Evolutionary conservation across 35 echinoderm and acorn worm species (phyloP), one percentile per base, ranked within the genome.

Genomic region (Ophiothrix spiculata): DNA sequence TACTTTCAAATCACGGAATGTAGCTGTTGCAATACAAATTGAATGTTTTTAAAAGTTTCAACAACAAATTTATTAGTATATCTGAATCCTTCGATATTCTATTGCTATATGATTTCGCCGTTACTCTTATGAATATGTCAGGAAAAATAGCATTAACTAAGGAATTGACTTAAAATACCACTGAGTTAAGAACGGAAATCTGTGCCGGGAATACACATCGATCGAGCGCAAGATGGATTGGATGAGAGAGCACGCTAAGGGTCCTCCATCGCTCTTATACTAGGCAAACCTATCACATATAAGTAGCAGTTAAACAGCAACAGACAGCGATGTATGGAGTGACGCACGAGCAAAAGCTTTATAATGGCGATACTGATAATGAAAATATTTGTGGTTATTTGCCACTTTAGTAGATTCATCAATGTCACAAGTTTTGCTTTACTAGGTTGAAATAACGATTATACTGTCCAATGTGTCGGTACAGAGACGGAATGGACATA

Each of bases 331-430:
- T 69, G 60, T n/a, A 69, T 28, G 60, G 60, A 69, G 17, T 15
- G 60, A 69, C 17, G 25, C 1, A 28, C 3, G 6, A 12, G 23
- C 8, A 15, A 69, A 69, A 69, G 60, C 60, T 69, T 69, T 25
- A 28, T 25, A 69, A n/a, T n/a, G n/a, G 60, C 16, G 60, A 69
- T 69, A 69, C 60, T 69, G 60, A 25, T 69, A 69, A 69, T 69
- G 60, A 69, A 69, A 69, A 69, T 69, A 69, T 69, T 69, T 69
- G 60, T n/a, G 60, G 16, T n/a, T 69, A 12, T 28, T 69, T 69
- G 60, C 29, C 60, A 69, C 60, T 12, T 69, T 25, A 15, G 60
- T 69, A 69, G n/a, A n/a, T 69, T 69, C 29, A 28, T 69, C 60
- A 69, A 28, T 69, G 60, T 12, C 60, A 28, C 4, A 2, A 69